Evolutionary conservation across 2,888 invertebrate genomes (phyloP), one percentile per base, ranked within the genome.

Genomic region (Griposia aprilina): DNA sequence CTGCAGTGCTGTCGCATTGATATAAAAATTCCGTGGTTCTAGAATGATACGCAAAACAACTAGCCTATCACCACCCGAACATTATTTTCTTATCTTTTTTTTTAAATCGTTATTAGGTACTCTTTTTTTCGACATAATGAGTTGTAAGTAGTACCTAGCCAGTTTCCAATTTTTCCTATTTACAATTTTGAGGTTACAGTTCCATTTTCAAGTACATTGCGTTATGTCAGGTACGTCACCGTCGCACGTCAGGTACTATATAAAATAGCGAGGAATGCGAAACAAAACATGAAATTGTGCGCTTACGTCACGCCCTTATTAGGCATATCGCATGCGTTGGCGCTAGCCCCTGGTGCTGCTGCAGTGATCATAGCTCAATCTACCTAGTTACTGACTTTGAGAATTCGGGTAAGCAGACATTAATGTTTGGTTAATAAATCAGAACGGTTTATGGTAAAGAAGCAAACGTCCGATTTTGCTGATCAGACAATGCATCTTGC

Each of bases 281-380:
- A 83, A 75, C 74, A 83, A 79, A 77, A 81, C 57, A 74, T 70
- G 63, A 57, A 78, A 78, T 80, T 88, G 72, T 78, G 41, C 74
- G n/a, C 69, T 70, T 70, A 83, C 80, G 86, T 88, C 86, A 88
- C 67, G 30, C 23, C 78, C 74, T 66, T 88, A 82, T 78, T 71
- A 70, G 69, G 80, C 23, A 66, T 74, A 76, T 11, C 30, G 65
- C 66, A 48, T 83, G 77, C 75, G 70, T 60, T 81, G 55, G 60
- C 71, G 66, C 66, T 80, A 66, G n/a, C 30, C 57, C 23, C 52
- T 74, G 59, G 60, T 83, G 48, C 63, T 84, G 55, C 57, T 59
- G 72, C 83, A 63, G 59, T 72, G 71, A 36, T 79, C 59, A 87
- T 84, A 84, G 69, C 52, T 83, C 74, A 65, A 83, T 78, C 48